phyloP scores from a whole-genome alignment of 2,888 invertebrate species.

The Sarcophaga carnaria region DNA sequence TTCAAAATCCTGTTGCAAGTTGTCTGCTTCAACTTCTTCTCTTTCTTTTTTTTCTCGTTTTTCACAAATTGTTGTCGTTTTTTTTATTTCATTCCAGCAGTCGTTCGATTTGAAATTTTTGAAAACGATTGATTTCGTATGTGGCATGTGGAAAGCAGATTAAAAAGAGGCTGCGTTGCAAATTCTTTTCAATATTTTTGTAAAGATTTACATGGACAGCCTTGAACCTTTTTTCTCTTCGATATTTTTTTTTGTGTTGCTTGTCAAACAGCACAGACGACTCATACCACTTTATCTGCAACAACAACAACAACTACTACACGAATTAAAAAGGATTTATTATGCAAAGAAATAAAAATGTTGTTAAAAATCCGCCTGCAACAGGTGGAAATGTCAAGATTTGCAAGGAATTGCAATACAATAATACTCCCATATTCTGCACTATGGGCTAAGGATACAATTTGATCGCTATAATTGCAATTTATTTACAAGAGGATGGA shows the following conservation, averaged over 20 bases:
- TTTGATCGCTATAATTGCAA: no score
- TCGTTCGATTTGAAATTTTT: constrained; percentile 26
- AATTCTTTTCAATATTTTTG: constrained; percentile 39
- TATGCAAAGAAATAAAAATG: constrained; percentile 50
- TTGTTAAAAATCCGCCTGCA: constrained; percentile 30
- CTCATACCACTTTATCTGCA: background rate
- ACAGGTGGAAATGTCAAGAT: constrained; percentile 58
- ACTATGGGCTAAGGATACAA: no score
- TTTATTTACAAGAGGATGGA: no score
- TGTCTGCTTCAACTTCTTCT: constrained; percentile 40
- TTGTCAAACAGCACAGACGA: background rate
- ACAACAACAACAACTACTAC: background rate
- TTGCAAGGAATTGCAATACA: no score
- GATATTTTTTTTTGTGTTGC: background rate
- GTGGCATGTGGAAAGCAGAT: constrained; percentile 44
- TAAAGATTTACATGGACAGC: constrained; percentile 64
- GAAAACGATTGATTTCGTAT: constrained; percentile 39
- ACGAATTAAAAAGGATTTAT: constrained; percentile 21
- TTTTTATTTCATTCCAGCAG: constrained; percentile 16
- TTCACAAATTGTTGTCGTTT: constrained; percentile 23
- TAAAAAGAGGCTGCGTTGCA: constrained; percentile 34
- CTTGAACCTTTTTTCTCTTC: constrained; percentile 68
- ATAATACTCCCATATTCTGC: no score
- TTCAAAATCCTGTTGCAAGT: constrained; percentile 65
- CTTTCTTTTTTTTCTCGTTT: constrained; percentile 40